Conservation (phyloP, 2,113 vertebrate genomes). For the Agapornis roseicollis region DNA sequence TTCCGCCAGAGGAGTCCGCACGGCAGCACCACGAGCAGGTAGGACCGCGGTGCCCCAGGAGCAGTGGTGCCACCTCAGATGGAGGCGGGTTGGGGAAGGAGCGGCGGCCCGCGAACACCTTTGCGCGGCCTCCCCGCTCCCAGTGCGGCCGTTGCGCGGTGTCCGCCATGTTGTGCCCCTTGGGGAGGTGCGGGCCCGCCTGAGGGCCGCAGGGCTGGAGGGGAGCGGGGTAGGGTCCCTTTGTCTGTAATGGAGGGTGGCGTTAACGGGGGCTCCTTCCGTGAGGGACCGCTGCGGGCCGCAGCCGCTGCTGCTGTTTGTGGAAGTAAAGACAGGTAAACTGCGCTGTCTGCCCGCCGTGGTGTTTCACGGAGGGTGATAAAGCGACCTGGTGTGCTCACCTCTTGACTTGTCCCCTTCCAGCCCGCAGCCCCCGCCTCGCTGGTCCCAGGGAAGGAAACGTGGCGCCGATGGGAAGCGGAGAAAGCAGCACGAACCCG, state of each 20-base stretch:
- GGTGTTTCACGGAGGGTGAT: accelerated
- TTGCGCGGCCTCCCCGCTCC: neutral
- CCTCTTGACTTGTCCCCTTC: neutral
- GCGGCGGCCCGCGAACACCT: too few relatives aligned
- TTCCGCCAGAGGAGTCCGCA: slow-evolving; percentile 54
- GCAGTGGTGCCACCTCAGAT: too few relatives aligned
- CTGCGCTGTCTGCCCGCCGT: accelerated
- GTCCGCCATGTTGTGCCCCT: neutral
- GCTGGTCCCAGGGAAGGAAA: slow-evolving; percentile 85
- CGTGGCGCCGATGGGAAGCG: slow-evolving; percentile 82
- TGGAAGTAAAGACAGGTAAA: too few relatives aligned
- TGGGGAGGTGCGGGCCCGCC: neutral
- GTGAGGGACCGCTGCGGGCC: neutral
- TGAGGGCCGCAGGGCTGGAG: neutral
- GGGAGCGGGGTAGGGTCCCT: neutral
- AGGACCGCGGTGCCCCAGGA: neutral
- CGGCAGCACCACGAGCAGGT: neutral
- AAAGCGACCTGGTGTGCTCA: accelerated
- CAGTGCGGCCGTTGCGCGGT: neutral
- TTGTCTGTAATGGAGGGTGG: neutral
- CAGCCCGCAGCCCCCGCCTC: slow-evolving; percentile 67
- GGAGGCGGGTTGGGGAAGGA: too few relatives aligned
- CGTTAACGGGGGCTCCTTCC: neutral
- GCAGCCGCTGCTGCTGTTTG: too few relatives aligned
- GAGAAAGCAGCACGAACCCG: slow-evolving; percentile 43